phyloP scores from a whole-genome alignment of 2,888 invertebrate genomes.

The Ectropis crepuscularia region DNA sequence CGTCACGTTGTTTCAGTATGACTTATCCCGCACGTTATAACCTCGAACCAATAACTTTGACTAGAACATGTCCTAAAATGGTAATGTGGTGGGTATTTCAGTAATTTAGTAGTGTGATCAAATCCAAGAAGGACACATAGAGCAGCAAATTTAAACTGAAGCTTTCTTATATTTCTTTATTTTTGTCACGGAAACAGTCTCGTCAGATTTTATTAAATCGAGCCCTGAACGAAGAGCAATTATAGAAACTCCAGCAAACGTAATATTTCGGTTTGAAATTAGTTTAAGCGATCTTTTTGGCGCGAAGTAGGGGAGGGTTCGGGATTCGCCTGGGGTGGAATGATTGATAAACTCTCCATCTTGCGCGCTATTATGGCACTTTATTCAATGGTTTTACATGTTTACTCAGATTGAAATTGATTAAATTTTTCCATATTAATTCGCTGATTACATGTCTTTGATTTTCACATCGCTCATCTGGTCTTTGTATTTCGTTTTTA shows the following conservation, averaged over 20 bases:
- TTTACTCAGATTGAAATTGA: constrained; percentile 14
- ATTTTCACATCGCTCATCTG: no score
- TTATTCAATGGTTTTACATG: constrained; percentile 19
- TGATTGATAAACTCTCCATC: constrained; percentile 37
- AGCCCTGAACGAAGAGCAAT: constrained; percentile 17
- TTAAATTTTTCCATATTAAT: background rate
- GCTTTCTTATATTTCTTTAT: background rate
- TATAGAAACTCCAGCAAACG: constrained; percentile 31
- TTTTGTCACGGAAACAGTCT: constrained; percentile 11
- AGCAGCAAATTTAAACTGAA: background rate
- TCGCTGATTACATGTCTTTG: background rate
- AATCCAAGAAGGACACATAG: no score
- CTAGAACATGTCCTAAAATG: background rate
- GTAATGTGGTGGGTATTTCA: no score
- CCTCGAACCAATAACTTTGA: background rate
- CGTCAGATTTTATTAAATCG: constrained; percentile 27
- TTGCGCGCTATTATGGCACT: constrained; percentile 28
- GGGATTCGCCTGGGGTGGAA: constrained; percentile 24
- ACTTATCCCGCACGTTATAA: background rate
- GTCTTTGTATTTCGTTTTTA: no score
- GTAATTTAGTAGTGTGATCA: no score
- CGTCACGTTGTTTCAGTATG: no score
- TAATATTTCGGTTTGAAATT: constrained; percentile 40
- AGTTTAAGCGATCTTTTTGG: constrained; percentile 40
- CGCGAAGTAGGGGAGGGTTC: constrained; percentile 31